Evolutionary conservation across 2,888 invertebrate genomes (phyloP).

Genomic region (Drosophila kambysellisi): DNA sequence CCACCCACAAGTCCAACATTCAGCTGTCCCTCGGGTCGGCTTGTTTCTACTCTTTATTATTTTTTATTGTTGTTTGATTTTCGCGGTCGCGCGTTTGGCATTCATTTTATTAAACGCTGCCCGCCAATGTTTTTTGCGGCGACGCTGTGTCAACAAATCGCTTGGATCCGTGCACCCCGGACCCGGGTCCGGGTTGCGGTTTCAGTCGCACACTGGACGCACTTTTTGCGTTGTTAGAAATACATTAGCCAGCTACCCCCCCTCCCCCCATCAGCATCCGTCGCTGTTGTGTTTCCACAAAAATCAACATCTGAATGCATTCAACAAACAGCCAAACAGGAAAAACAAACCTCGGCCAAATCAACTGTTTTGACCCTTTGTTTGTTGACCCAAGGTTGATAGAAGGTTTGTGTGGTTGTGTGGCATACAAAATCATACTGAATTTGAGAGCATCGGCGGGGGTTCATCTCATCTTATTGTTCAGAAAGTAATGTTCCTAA

Average conservation of each 20-base stretch:
- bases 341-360: neutral
- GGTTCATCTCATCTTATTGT: neutral
- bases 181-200: neutral
- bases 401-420: slow-evolving; percentile 8
- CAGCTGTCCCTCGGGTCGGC: slow-evolving; percentile 2
- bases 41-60: slow-evolving; percentile 43
- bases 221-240: slow-evolving; percentile 50
- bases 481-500: neutral
- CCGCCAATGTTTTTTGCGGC: slow-evolving; percentile 69
- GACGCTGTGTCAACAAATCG: slow-evolving; percentile 68
- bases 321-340: slow-evolving; percentile 15
- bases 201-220: slow-evolving; percentile 28
- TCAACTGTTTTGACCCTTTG: slow-evolving; percentile 5
- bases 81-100: slow-evolving; percentile 77
- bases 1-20: slow-evolving; percentile 15
- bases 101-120: slow-evolving; percentile 73
- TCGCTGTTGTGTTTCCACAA: slow-evolving; percentile 25
- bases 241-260: slow-evolving; percentile 31
- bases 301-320: slow-evolving; percentile 38
- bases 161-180: slow-evolving; percentile 17
- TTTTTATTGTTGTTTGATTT: slow-evolving; percentile 78
- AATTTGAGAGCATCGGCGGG: neutral
- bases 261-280: neutral
- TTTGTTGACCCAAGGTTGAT: slow-evolving; percentile 33
- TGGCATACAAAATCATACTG: neutral